These are phyloP conservation scores for Scaptomyza polygonia DNA, from an alignment of 2,888 invertebrate species.

Conservation along the genomic window DNA sequence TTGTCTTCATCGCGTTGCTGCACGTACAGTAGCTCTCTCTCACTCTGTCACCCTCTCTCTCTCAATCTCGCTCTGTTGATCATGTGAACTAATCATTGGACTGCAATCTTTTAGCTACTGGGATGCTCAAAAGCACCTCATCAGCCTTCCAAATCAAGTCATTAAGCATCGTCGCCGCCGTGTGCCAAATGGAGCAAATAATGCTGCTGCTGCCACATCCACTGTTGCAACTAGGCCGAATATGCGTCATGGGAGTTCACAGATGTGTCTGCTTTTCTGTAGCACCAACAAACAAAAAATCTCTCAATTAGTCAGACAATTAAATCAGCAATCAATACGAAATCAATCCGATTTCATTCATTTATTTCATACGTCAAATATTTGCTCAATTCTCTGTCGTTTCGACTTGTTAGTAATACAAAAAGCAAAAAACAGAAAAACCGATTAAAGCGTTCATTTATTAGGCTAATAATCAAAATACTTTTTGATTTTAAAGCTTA, in stretches of 20 bases:
- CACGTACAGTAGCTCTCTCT: slow-evolving; percentile 39
- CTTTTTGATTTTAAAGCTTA: too few species aligned
- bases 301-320: slow-evolving; percentile 85
- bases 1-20: slow-evolving; percentile 42
- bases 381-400: slow-evolving; percentile 11
- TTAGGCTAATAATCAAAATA: too few species aligned
- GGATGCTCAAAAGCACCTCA: slow-evolving; percentile 54
- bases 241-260: slow-evolving; percentile 74
- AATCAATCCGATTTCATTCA: slow-evolving; percentile 63
- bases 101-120: slow-evolving; percentile 55
- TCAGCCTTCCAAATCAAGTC: slow-evolving; percentile 80
- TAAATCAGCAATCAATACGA: slow-evolving; percentile 82
- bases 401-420: slow-evolving; percentile 12
- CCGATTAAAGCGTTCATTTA: not conserved
- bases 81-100: slow-evolving; percentile 71
- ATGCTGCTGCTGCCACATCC: slow-evolving; percentile 25
- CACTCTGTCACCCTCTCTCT: slow-evolving; percentile 3
- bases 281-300: slow-evolving; percentile 69
- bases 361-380: slow-evolving; percentile 50
- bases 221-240: slow-evolving; percentile 53
- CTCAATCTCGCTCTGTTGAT: not conserved
- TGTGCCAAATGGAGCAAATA: slow-evolving; percentile 80
- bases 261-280: slow-evolving; percentile 35
- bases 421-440: not conserved
- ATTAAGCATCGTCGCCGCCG: slow-evolving; percentile 69